These are phyloP conservation scores for Eubucco bourcierii DNA, from an alignment of 2,113 vertebrate species.

Conservation along the genomic window DNA sequence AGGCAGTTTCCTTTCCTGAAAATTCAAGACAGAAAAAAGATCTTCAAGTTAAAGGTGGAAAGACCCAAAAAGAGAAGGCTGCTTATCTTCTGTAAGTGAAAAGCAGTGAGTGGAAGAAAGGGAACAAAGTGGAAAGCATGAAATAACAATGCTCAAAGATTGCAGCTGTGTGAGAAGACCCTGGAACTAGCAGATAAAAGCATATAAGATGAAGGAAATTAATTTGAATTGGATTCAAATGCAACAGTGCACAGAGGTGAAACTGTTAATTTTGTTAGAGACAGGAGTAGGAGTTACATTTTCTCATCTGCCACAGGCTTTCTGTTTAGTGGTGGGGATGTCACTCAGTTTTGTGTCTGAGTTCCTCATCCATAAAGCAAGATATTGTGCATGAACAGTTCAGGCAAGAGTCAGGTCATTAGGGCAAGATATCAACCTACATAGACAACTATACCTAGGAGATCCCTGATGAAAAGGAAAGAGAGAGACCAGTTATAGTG, in stretches of 20 bases:
- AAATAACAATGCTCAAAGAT: not conserved
- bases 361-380: not conserved
- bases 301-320: not conserved
- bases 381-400: not conserved
- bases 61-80: not conserved
- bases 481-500: not conserved
- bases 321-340: not conserved
- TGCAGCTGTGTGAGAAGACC: not conserved
- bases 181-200: not conserved
- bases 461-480: not conserved
- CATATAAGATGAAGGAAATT: not conserved
- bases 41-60: not conserved
- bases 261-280: not conserved
- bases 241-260: not conserved
- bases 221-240: not conserved
- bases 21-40: not conserved
- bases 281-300: not conserved
- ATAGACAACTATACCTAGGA: not conserved
- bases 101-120: not conserved
- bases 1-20: not conserved
- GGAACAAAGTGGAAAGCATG: not conserved
- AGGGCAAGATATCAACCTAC: not conserved
- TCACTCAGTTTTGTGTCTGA: not conserved
- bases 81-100: not conserved
- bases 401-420: not conserved